These are phyloP conservation scores for Taenioides sp. DNA, from an alignment of 2,797 vertebrate genomes.

Conservation along the genomic window DNA sequence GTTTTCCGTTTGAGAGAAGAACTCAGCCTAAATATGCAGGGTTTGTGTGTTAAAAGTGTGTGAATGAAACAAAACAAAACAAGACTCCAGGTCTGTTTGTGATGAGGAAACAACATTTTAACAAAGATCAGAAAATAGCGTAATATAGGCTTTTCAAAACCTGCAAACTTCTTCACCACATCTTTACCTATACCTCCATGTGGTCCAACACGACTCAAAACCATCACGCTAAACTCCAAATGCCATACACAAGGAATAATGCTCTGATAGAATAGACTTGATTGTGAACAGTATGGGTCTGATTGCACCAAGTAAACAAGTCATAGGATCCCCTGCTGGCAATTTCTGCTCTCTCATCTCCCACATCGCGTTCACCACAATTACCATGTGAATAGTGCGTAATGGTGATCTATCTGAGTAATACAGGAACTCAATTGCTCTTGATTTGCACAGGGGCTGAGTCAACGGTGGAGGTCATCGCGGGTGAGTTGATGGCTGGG, in stretches of 20 bases:
- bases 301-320: conserved; percentile 58
- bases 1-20: no score
- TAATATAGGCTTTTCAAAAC: not conserved
- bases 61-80: no score
- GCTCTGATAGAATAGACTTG: conserved; percentile 58
- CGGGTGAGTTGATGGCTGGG: conserved; percentile 11
- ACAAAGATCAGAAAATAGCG: no score
- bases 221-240: conserved; percentile 32
- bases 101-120: no score
- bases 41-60: no score
- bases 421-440: conserved; percentile 37
- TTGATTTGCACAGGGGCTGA: conserved; percentile 44
- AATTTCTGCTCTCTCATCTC: conserved; percentile 29
- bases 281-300: conserved; percentile 66
- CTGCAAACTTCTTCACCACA: not conserved
- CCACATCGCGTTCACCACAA: conserved; percentile 24
- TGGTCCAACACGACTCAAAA: conserved; percentile 3
- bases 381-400: conserved; percentile 48
- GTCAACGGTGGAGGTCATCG: conserved; percentile 37
- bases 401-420: conserved; percentile 46
- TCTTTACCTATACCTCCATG: not conserved
- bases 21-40: no score
- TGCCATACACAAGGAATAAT: conserved; percentile 38
- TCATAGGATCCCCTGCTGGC: conserved; percentile 45
- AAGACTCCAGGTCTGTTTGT: no score